phyloP scores from a whole-genome alignment of 2,113 vertebrate species.

The Nibea albiflora region DNA sequence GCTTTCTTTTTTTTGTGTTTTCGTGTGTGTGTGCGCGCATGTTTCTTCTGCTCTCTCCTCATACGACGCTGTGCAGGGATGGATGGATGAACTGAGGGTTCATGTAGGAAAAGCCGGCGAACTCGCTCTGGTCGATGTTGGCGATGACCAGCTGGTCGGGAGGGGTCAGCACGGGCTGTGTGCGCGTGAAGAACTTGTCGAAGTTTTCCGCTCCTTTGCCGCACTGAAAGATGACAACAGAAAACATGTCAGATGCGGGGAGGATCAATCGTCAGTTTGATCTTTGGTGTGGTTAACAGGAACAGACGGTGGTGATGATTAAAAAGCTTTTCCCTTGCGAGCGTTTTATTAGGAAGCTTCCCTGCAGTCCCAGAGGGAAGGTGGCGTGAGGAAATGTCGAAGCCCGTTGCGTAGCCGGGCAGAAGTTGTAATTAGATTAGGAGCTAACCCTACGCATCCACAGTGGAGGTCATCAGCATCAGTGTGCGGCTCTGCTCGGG shows the following conservation, averaged over 20 bases:
- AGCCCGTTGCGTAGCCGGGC: constrained; percentile 34
- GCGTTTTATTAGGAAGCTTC: constrained; percentile 55
- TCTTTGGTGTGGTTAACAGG: not conserved
- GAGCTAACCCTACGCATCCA: constrained; percentile 44
- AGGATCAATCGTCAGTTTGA: not conserved
- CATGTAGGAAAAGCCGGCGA: constrained; percentile 96
- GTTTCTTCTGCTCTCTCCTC: constrained; percentile 71
- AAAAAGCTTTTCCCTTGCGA: constrained; percentile 12
- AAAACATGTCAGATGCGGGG: constrained; percentile 8
- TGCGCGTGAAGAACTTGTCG: constrained; percentile 98
- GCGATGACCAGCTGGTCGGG: constrained; percentile 98
- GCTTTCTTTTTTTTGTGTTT: not conserved
- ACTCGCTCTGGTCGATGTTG: constrained; percentile 98
- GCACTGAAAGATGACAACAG: constrained; percentile 83
- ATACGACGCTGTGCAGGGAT: constrained; percentile 89
- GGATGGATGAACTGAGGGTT: constrained; percentile 94
- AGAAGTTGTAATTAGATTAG: constrained; percentile 65
- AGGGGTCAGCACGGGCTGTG: constrained; percentile 95
- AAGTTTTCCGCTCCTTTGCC: constrained; percentile 99
- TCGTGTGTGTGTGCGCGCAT: not conserved
- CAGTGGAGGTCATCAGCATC: constrained; percentile 49
- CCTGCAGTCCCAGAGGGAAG: constrained; percentile 44
- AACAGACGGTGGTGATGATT: constrained; percentile 1
- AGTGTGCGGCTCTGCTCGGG: not conserved
- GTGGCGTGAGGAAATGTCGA: constrained; percentile 27